Conservation (phyloP, 2,113 vertebrate species). For the Vulpes vulpes region DNA sequence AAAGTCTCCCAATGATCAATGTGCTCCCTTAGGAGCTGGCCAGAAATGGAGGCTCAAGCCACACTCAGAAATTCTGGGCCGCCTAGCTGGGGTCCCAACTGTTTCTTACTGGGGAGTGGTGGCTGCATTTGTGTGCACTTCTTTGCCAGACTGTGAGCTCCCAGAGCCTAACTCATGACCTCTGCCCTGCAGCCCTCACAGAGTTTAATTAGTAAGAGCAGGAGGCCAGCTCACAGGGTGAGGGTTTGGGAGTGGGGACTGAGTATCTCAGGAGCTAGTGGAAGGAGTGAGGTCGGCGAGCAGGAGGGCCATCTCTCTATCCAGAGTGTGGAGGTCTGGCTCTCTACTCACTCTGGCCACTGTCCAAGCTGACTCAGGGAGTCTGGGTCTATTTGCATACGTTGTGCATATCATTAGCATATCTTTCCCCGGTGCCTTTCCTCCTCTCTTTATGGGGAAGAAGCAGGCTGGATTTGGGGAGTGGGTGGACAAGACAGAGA, state of each 20-base stretch:
- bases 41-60: neutral
- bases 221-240: neutral
- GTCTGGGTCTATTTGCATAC: neutral
- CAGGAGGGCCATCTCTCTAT: rapidly evolving
- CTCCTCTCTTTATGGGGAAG: neutral
- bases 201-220: neutral
- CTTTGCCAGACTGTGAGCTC: no score
- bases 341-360: neutral
- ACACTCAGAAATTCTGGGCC: neutral
- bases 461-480: neutral
- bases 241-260: neutral
- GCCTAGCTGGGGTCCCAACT: neutral
- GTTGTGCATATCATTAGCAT: neutral
- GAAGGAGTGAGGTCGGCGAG: neutral
- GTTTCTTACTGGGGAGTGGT: neutral
- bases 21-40: neutral
- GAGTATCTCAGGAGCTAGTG: neutral
- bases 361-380: neutral
- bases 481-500: neutral
- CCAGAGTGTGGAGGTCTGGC: neutral
- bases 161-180: neutral
- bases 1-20: neutral
- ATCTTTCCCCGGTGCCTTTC: neutral
- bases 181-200: neutral
- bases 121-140: neutral